Evolutionary conservation across 2,113 vertebrate genomes (phyloP), one percentile per base, ranked within the genome.

Genomic region (Labrus mixtus): DNA sequence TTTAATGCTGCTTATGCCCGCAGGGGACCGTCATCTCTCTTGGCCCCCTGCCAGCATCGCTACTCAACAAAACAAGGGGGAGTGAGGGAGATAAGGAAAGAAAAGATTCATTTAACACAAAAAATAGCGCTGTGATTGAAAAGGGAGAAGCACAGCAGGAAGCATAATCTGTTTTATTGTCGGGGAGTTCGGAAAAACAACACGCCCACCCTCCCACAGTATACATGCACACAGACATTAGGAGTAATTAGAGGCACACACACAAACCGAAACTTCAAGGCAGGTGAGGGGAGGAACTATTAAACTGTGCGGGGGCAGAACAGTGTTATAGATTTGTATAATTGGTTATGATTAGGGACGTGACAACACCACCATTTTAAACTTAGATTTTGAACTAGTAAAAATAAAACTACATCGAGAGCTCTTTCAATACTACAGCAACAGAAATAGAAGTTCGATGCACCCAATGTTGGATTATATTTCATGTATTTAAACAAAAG

Each of bases 11-110:
- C 81, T 74, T 68, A 41, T 57, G 80, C 81, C 85, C 77, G 79
- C 68, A 76, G 81, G 73, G 74, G 73, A n/a, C 78, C 36, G n/a
- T 90, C 87, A 78, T 90, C 77, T 85, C 66, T 73, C 43, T 54
- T 81, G 91, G 90, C 83, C 46, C 22, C 43, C 71, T 61, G 82
- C 91, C 91, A 90, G 79, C 64, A 46, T 22, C 1, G n/a, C 81
- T 68, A 59, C 73, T 80, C 69, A 39, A 54, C 50, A 73, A 64
- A 51, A 78, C 70, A 67, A 83, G 36, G 60, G 59, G 25, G 50
- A 57, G 72, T 63, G 36, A 64, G 59, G 36, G 50, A 57, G 72
- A 71, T 45, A 73, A 61, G 61, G 54, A 86, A 39, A 81, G 57
- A 68, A 72, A 82, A 20, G 20, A 61, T 65, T 67, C 36, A 48